Conservation (phyloP, 1,140 invertebrate species). For the Adoxophyes honmai region DNA sequence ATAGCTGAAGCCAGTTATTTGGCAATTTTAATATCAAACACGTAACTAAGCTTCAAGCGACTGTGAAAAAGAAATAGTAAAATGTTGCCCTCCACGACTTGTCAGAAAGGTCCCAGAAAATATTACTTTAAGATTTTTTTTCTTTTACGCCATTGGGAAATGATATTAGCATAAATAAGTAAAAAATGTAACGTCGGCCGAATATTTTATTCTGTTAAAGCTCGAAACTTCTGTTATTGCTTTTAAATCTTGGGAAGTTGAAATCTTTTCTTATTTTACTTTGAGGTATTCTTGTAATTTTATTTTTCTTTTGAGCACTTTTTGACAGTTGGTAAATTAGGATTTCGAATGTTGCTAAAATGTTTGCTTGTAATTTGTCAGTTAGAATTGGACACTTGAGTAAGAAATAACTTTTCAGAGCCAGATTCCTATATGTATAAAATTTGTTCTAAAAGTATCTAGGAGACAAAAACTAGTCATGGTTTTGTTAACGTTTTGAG, state of each 20-base stretch:
- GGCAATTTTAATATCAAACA: too few relatives aligned
- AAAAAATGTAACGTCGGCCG: neutral
- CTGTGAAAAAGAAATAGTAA: too few relatives aligned
- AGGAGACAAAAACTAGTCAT: too few relatives aligned
- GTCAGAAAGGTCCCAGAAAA: too few relatives aligned
- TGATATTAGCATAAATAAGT: constrained; percentile 3
- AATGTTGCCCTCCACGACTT: too few relatives aligned
- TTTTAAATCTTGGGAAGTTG: constrained; percentile 9
- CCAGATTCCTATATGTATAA: too few relatives aligned
- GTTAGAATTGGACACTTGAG: neutral
- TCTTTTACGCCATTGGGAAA: neutral
- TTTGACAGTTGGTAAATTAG: constrained; percentile 10
- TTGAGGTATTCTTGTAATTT: constrained; percentile 10
- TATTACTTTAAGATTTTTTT: neutral
- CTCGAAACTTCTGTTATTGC: constrained; percentile 1
- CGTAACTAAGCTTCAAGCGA: too few relatives aligned
- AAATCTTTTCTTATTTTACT: constrained; percentile 4
- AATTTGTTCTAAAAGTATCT: too few relatives aligned
- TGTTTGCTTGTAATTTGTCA: too few relatives aligned
- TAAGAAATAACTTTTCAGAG: neutral
- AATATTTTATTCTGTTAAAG: constrained; percentile 10
- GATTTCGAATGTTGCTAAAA: neutral
- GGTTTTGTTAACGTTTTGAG: too few relatives aligned
- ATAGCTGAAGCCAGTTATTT: too few relatives aligned
- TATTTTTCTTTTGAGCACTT: constrained; percentile 9